phyloP scores from a whole-genome alignment of 2,113 vertebrate species.

The Oncorhynchus gorbuscha region DNA sequence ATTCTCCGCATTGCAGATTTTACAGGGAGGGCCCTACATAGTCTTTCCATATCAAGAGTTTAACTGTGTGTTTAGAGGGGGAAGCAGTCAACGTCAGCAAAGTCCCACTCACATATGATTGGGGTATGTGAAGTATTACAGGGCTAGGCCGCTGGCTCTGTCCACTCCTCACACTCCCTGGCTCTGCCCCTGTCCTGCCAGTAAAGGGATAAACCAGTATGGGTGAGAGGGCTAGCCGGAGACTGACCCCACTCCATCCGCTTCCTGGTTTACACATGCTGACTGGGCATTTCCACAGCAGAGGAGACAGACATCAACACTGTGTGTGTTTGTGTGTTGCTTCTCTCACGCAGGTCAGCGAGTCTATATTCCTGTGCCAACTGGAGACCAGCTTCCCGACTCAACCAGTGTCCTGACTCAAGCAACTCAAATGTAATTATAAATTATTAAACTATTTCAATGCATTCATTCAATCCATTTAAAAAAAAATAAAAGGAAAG shows the following conservation, averaged over 20 bases:
- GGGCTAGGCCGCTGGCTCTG: neutral
- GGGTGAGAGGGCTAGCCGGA: neutral
- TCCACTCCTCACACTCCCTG: neutral
- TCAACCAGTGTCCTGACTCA: neutral
- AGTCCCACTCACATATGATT: neutral
- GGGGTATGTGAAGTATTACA: neutral
- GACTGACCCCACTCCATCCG: neutral
- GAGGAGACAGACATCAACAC: neutral
- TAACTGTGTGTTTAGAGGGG: neutral
- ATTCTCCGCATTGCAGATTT: too few species aligned
- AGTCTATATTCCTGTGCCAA: neutral
- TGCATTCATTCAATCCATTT: too few species aligned
- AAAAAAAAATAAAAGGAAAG: neutral
- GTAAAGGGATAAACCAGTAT: neutral
- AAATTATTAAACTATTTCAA: too few species aligned
- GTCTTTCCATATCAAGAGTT: constrained; percentile 32
- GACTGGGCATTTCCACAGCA: constrained; percentile 3
- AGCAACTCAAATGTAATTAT: neutral
- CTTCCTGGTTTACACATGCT: constrained; percentile 5
- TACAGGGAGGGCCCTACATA: neutral
- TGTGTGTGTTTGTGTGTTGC: constrained; percentile 11
- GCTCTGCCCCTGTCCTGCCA: neutral
- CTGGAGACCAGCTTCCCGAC: neutral
- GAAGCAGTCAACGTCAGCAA: neutral
- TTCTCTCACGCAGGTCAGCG: neutral